Conservation (phyloP, 2,888 invertebrate genomes). For the Allolobophora icterica region DNA sequence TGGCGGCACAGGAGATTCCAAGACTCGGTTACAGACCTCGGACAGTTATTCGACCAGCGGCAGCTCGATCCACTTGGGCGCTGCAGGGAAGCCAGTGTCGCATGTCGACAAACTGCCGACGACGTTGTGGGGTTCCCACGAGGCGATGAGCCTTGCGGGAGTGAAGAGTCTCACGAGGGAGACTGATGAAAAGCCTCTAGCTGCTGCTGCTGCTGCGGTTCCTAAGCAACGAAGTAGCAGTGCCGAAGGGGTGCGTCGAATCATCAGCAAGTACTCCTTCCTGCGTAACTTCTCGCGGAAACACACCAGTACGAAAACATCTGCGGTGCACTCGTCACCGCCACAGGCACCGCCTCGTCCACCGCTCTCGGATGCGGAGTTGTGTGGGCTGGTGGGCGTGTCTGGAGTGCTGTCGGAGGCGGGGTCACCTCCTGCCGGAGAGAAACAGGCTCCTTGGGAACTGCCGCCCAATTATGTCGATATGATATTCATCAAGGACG, state of each 20-base stretch:
- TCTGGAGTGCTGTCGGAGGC: background rate
- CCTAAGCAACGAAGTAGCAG: conserved; percentile 31
- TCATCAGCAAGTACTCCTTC: background rate
- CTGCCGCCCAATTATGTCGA: conserved; percentile 43
- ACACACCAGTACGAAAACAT: background rate
- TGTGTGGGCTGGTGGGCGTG: background rate
- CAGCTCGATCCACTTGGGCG: conserved; percentile 6
- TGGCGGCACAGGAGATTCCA: conserved; percentile 29
- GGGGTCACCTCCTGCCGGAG: background rate
- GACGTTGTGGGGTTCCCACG: background rate
- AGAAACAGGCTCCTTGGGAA: conserved; percentile 36
- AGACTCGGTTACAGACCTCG: background rate
- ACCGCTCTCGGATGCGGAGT: background rate
- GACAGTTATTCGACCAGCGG: background rate
- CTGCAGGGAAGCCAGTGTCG: background rate
- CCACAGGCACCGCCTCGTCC: background rate
- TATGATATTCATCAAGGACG: conserved; percentile 38
- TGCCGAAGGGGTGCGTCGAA: conserved; percentile 31
- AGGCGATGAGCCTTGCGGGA: background rate
- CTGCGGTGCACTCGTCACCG: background rate
- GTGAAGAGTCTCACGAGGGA: background rate
- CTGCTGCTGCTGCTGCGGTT: conserved; percentile 17
- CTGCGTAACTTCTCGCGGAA: background rate
- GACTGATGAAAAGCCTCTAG: background rate
- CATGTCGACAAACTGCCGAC: background rate